Conservation (phyloP, 2,113 vertebrate genomes). For the Craseonycteris thonglongyai region DNA sequence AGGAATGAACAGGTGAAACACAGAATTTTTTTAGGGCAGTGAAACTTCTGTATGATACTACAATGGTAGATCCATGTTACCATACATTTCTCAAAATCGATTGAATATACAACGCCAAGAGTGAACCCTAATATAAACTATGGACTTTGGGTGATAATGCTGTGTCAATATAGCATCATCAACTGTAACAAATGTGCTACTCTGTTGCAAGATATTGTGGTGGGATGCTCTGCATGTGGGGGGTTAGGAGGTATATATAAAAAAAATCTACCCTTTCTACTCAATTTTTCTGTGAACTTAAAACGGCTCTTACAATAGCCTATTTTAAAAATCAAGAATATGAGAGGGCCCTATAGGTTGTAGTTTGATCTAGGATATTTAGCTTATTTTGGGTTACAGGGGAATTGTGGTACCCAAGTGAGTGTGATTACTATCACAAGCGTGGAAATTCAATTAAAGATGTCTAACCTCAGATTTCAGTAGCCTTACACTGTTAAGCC, state of each 20-base stretch:
- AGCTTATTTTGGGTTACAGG: background rate
- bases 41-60: background rate
- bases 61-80: background rate
- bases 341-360: background rate
- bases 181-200: background rate
- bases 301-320: background rate
- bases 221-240: fast-evolving
- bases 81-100: background rate
- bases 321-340: background rate
- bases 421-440: background rate
- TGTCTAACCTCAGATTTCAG: background rate
- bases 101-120: background rate
- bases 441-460: background rate
- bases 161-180: background rate
- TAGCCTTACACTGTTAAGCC: background rate
- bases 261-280: background rate
- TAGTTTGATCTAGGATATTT: background rate
- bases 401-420: background rate
- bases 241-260: background rate
- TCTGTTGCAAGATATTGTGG: too few relatives aligned
- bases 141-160: background rate
- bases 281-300: background rate
- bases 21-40: background rate
- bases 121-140: background rate
- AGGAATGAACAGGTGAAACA: background rate